These are phyloP conservation scores for Boulengeromyrus knoepffleri DNA, from an alignment of 2,113 vertebrate genomes.

Conservation along the genomic window DNA sequence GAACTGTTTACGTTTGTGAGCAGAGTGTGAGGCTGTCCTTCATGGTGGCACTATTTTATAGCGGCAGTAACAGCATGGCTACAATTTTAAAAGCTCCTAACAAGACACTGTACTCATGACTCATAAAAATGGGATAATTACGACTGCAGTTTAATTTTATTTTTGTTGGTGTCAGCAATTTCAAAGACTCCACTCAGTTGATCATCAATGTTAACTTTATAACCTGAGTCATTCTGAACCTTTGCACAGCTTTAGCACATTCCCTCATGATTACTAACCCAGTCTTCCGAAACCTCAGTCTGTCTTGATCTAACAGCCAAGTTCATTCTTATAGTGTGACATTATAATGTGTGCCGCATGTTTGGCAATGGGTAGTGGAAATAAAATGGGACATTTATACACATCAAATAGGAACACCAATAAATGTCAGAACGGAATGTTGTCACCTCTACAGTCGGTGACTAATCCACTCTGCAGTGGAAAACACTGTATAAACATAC, in stretches of 20 bases:
- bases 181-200: background rate
- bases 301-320: background rate
- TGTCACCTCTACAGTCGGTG: background rate
- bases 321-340: background rate
- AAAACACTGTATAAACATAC: slow-evolving; percentile 28
- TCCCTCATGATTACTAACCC: background rate
- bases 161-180: background rate
- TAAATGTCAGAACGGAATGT: background rate
- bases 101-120: background rate
- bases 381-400: slow-evolving; percentile 34
- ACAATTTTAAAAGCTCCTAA: background rate
- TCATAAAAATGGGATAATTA: background rate
- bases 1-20: background rate
- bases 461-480: slow-evolving; percentile 23
- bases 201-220: background rate
- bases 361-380: slow-evolving; percentile 36
- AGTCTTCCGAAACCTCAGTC: background rate
- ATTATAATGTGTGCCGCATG: slow-evolving; percentile 11
- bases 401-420: slow-evolving; percentile 18
- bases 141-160: background rate
- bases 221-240: background rate
- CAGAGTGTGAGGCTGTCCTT: background rate
- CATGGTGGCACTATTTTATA: background rate
- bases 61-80: background rate
- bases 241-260: background rate